Evolutionary conservation across 30 jellyfish, hydroid and myxozoan species (phyloP), one percentile per base, ranked within the genome.

Genomic region (Aurelia aurita): DNA sequence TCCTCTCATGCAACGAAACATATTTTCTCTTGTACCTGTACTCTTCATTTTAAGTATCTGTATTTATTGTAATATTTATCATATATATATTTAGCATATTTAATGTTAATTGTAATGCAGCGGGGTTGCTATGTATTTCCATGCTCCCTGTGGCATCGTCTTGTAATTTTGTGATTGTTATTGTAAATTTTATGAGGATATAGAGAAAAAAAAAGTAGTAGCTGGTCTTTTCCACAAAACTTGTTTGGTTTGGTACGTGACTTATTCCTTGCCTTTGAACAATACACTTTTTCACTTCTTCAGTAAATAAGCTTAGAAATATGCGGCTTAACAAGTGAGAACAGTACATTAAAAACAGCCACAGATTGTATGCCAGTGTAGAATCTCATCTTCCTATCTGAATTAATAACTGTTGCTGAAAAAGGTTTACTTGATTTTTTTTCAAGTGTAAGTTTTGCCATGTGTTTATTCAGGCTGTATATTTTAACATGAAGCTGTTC

Each of bases 351-450:
- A 54, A 74, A 74, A 45, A 46, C 49, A 5, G 82, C 86, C 21
- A 74, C 39, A 29, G 86, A 45, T 20, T 57, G 74, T 16, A 74
- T 74, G 74, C 74, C 86, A 74, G 78, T 74, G 49, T 74, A 32
- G 35, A 54, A 77, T 31, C 27, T 62, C 25, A 26, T 79, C 35
- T 79, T 21, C 43, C 20, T 35, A 55, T 46, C 86, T n/a, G 71
- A 73, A 18, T 73, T 20, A 18, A 73, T 14, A 23, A 53, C 8
- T 44, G 71, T 5, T 73, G n/a, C n/a, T n/a, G n/a, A n/a, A n/a
- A n/a, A n/a, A n/a, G n/a, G n/a, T n/a, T n/a, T n/a, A n/a, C n/a
- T 11, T 9, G 8, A 21, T 27, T 76, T 32, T 73, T 73, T 47
- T 47, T 29, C 45, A 73, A 65, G 34, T 79, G 29, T 10, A 44